phyloP scores from a whole-genome alignment of 2,797 vertebrate species.

The Cuculus canorus region DNA sequence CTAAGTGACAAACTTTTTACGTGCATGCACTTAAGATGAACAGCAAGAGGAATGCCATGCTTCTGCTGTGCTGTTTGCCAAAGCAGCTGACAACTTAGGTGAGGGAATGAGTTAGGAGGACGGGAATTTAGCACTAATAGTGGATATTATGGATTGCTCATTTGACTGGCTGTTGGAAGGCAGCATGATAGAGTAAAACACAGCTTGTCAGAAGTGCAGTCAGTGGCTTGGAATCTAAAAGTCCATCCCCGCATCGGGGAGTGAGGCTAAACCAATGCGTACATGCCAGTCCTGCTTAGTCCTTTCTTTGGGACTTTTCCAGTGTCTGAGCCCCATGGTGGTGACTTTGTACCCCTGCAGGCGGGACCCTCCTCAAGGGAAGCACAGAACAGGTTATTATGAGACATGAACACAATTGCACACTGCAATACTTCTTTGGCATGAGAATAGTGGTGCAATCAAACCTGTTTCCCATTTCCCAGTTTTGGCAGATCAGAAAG shows the following conservation, averaged over 20 bases:
- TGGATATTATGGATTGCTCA: background rate
- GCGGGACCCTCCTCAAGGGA: background rate
- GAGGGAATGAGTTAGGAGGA: background rate
- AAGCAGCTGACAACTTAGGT: background rate
- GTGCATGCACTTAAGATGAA: rapidly evolving
- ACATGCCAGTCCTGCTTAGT: background rate
- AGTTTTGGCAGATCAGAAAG: background rate
- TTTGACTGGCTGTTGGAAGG: conserved; percentile 16
- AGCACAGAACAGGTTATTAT: background rate
- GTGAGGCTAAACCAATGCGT: background rate
- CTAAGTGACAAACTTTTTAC: background rate
- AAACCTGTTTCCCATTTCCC: background rate
- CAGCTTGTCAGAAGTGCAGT: background rate
- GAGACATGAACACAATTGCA: background rate
- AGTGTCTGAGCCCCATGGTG: background rate
- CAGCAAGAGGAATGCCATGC: background rate
- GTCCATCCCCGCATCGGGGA: rapidly evolving
- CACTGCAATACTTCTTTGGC: background rate
- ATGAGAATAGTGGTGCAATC: background rate
- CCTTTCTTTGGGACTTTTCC: background rate
- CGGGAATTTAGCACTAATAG: background rate
- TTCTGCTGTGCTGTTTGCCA: background rate
- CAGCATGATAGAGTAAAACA: background rate
- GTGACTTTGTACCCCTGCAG: rapidly evolving
- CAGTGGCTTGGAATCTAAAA: background rate